Conservation (phyloP, 2,888 invertebrate species). For the Hartigia nigra region DNA sequence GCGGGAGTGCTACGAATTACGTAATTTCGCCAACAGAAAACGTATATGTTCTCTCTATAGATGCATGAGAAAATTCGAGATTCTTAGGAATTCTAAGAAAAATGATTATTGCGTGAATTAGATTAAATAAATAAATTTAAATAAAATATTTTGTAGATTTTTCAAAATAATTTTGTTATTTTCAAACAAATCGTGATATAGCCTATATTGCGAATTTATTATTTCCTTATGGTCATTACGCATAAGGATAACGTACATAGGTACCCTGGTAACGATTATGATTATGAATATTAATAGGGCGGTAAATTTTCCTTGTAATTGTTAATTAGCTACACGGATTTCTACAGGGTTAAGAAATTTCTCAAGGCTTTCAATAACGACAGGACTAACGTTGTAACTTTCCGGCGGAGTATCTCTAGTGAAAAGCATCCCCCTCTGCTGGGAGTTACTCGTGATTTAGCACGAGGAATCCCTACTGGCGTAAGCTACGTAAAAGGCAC, state of each 20-base stretch:
- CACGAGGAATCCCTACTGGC: conserved; percentile 19
- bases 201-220: not conserved
- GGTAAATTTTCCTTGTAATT: conserved; percentile 27
- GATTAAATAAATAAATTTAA: not conserved
- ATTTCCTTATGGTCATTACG: conserved; percentile 1
- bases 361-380: not conserved
- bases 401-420: not conserved
- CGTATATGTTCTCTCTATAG: not conserved
- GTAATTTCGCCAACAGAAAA: conserved; percentile 5
- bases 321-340: conserved; percentile 40
- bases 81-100: not conserved
- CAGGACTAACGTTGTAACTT: not conserved
- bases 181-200: not conserved
- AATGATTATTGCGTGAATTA: conserved; percentile 7
- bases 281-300: conserved; percentile 33
- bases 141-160: not conserved
- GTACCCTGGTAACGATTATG: conserved; percentile 36
- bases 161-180: not conserved
- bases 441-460: conserved; percentile 43
- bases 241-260: not conserved
- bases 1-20: not conserved
- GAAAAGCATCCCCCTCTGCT: conserved; percentile 15
- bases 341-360: not conserved
- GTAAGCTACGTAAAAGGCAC: not conserved
- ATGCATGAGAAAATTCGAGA: not conserved